Base-by-base conservation (phyloP, 2,888 invertebrate genomes). In the Germaria angustata region DNA sequence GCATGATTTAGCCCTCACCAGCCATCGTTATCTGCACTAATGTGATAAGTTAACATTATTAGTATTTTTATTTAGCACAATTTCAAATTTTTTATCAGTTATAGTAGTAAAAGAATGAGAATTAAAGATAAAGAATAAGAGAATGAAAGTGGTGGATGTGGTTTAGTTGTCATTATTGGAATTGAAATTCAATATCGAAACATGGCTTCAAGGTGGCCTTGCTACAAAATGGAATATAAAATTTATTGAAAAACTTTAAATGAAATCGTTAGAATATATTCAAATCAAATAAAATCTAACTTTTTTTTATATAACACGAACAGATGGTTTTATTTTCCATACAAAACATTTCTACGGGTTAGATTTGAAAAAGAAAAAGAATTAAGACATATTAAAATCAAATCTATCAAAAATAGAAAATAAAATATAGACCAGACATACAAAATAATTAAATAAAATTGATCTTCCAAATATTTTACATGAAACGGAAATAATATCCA, bases 131-230 rank as follows among this genome's bases (percentile, higher is more conserved):
- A 20, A 22, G 46, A 13, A 57, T 8, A n/a, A n/a, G n/a, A 55
- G 22, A 9, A 53, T 61, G 22, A 9, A 51, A 68, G 15, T 34
- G 20, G 36, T 28, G 24, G 13, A 65, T 71, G 65, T n/a, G 65
- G 66, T 76, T 81, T 81, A 61, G 15, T 77, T 81, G 71, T 71
- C 44, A 17, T 44, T 44, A 17, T 2, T 8, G 1, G 8, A 57
- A 46, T 20, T 51, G 73, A 69, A 81, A 81, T 69, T 68, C 28
- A 63, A 81, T 73, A 78, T 17, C 0, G 7, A 2, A n/a, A 1
- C 65, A 75, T 39, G 81, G 73, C 63, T 73, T 57, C 81, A 73
- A 66, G 81, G 81, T 81, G 81, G 72, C 81, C 73, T 81, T 78
- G 78, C 68, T 68, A 68, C 55, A 77, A 41, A 77, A 57, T 39